Base-by-base conservation (phyloP, 2,888 invertebrate genomes). In the Scelioninae gen. 2 region DNA sequence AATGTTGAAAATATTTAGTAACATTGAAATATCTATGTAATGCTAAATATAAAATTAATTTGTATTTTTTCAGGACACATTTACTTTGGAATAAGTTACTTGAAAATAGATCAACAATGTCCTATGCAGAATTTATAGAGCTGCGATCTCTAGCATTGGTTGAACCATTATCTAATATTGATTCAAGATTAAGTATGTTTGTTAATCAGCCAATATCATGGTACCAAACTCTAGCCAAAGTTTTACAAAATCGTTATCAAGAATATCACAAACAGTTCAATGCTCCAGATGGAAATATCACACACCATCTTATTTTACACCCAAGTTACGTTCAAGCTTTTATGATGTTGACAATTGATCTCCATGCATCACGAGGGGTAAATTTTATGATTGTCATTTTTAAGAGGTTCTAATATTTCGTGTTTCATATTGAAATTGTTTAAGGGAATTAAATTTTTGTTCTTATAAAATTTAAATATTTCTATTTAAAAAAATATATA, bases 21-120 rank as follows among this genome's bases (percentile, higher is more conserved):
- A n/a, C n/a, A n/a, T n/a, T n/a, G n/a, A n/a, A n/a, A n/a, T n/a
- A n/a, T n/a, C n/a, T n/a, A n/a, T n/a, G n/a, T n/a, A n/a, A n/a
- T n/a, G n/a, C n/a, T n/a, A n/a, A n/a, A n/a, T n/a, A n/a, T n/a
- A n/a, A n/a, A n/a, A n/a, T n/a, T n/a, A n/a, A n/a, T n/a, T n/a
- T n/a, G n/a, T n/a, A n/a, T n/a, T n/a, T n/a, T 53, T 55, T 35
- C n/a, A 74, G 74, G 18, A 90, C 92, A 33, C 92, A 92, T 83
- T 85, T 90, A n/a, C 85, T 93, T 2, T 93, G 93, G 93, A 90
- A 91, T 76, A 89, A 91, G 79, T 86, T 93, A 60, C 84, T 91
- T n/a, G 87, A 88, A 71, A 88, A 87, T 53, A 82, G 83, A 35
- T 86, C 83, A 65, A 81, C 84, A 45, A 86, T 92, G 81, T 89